phyloP scores from a whole-genome alignment of 2,797 vertebrate genomes.

The Rhinoraja longicauda region DNA sequence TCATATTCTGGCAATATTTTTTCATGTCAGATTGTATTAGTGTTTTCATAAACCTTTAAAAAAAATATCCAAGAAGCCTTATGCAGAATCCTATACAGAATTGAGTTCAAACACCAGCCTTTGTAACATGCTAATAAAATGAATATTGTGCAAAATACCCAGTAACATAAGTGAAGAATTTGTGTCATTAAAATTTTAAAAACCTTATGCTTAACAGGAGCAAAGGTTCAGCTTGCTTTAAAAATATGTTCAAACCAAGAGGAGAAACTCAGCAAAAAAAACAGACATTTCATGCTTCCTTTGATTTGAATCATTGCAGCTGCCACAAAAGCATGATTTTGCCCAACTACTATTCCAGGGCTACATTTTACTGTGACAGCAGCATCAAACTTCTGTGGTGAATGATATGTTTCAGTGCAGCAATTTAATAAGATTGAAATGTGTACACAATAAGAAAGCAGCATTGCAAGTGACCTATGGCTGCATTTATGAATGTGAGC shows the following conservation, averaged over 20 bases:
- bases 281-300: conserved; percentile 26
- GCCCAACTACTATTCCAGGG: conserved; percentile 19
- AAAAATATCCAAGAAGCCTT: not conserved
- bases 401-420: conserved; percentile 16
- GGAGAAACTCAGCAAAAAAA: not conserved
- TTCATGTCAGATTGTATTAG: not conserved
- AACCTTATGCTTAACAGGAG: not conserved
- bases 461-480: not conserved
- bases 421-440: not conserved
- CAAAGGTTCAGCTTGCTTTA: conserved; percentile 6
- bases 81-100: not conserved
- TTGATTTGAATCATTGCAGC: conserved; percentile 31
- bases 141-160: not conserved
- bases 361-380: conserved; percentile 25
- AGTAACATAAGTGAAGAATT: not conserved
- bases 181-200: not conserved
- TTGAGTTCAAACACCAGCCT: not conserved
- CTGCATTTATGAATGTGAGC: conserved; percentile 2
- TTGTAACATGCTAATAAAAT: not conserved
- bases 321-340: conserved; percentile 15
- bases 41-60: not conserved
- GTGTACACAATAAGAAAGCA: not conserved
- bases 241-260: not conserved
- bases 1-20: not conserved
- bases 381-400: conserved; percentile 19